Base-by-base conservation (phyloP, 2,113 vertebrate species). In the Albula goreensis region DNA sequence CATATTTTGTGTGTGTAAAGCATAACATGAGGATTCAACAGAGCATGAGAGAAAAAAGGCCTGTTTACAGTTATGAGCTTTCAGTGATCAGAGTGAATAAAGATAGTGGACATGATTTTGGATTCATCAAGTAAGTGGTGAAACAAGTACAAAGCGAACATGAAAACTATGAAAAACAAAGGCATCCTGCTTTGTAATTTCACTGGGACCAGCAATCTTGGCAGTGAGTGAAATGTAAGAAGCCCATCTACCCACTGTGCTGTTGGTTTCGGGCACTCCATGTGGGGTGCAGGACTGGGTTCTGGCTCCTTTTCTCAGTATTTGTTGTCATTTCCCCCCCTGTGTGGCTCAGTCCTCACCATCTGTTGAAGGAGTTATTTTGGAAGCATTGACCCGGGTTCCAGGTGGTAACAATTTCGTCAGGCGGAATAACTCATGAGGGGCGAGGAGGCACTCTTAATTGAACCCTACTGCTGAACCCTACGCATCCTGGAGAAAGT, bases 361-460 rank as follows among this genome's bases (percentile, higher is more conserved):
- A 92, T 93, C 92, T 93, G 92, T 89, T 90, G 88, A 86, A 82
- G 13, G 60, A 88, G 84, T 82, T 90, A 87, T 92, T 91, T 87
- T 88, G 57, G 63, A 74, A 86, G 31, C 25, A 50, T 81, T 70
- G 52, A 51, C 83, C 86, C 82, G 80, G 86, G 17, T 41, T 19
- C 83, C 82, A 86, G 86, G 89, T 89, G 86, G 77, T 82, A 88
- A 87, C 86, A 83, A 89, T 86, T 81, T 84, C 50, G 82, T 57
- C 83, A 82, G 83, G 85, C 85, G 52, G 77, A 80, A 80, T 25
- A 60, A 80, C 74, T 83, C 31, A 12, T 31, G 50, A 56, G 81
- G 53, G 83, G 52, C 41, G 53, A 56, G n/a, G 81, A 53, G 60
- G 48, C 31, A 31, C 78, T 87, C 52, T 80, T 83, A 84, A 91